Evolutionary conservation across 2,888 invertebrate genomes (phyloP), one percentile per base, ranked within the genome.

Genomic region (Synanthedon tipuliformis): DNA sequence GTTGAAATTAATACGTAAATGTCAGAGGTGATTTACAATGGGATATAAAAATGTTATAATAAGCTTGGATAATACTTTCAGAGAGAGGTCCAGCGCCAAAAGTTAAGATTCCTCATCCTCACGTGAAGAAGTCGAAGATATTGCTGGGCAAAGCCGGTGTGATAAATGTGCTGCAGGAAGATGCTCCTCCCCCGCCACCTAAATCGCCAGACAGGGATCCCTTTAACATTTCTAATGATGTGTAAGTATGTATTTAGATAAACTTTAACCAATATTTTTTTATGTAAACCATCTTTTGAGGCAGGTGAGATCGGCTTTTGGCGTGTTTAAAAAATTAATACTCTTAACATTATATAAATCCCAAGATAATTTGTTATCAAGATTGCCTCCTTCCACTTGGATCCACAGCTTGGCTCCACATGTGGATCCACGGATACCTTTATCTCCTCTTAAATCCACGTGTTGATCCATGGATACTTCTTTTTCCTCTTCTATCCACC

Each of bases 171-270:
- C 78, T 96, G 34, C 97, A 98, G 65, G 96, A 96, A 70, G 96
- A 96, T 66, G 93, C 96, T 0, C 96, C 96, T 0, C 95, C 95
- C 0, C 96, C 96, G 1, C 95, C 96, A 1, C 95, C 95, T 0
- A 95, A 96, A 73, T 94, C 95, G 15, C 94, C 95, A 0, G 95
- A 96, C 68, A 89, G 96, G 62, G 99, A 99, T 89, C 97, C 98
- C 0, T 99, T 98, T 82, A 99, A 99, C 75, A 94, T 99, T 59
- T 98, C 98, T 1, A 99, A 99, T 80, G 99, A 99, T 73, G 95
- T 97, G 90, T 98, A 88, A 88, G 91, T 81, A 51, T 49, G 11
- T 5, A 34, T 7, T n/a, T n/a, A n/a, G n/a, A 10, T 34, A 34
- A 34, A 34, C 3, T 8, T 34, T 8, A 27, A 7, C 10, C 8